These are phyloP conservation scores for Psittacula echo DNA, from an alignment of 2,797 vertebrate species.

Conservation along the genomic window DNA sequence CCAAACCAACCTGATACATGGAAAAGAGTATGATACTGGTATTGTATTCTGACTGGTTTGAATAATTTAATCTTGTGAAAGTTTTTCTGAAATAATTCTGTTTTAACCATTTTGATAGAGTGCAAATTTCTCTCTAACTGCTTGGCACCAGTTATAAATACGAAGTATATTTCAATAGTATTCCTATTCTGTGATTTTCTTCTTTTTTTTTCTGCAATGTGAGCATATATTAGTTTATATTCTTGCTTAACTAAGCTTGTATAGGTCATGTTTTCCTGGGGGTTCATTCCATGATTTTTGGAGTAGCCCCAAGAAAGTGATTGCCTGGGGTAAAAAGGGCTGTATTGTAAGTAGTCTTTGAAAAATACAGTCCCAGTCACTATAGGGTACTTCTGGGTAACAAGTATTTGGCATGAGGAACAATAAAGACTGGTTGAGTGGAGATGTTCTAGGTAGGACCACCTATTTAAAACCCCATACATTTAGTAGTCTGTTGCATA, in stretches of 20 bases:
- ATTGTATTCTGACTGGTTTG: background rate
- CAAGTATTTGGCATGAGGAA: background rate
- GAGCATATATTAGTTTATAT: background rate
- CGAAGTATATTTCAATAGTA: background rate
- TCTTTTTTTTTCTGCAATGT: background rate
- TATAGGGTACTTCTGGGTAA: background rate
- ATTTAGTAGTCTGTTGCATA: background rate
- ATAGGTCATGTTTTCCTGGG: background rate
- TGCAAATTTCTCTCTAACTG: background rate
- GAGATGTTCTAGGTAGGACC: background rate
- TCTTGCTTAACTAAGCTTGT: background rate
- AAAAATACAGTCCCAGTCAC: background rate
- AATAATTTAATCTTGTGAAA: background rate
- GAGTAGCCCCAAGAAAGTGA: background rate
- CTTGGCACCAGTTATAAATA: background rate
- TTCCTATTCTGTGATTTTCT: background rate
- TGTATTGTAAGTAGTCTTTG: background rate
- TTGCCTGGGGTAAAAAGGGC: background rate
- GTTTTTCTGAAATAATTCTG: background rate
- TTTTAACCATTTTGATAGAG: background rate
- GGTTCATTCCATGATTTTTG: rapidly evolving
- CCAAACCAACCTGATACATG: rapidly evolving
- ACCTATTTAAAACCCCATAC: background rate
- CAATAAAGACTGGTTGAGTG: background rate
- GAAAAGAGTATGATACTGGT: background rate